Evolutionary conservation across 1,140 invertebrate species (phyloP).

Genomic region (Pygmarrhopalites habei): DNA sequence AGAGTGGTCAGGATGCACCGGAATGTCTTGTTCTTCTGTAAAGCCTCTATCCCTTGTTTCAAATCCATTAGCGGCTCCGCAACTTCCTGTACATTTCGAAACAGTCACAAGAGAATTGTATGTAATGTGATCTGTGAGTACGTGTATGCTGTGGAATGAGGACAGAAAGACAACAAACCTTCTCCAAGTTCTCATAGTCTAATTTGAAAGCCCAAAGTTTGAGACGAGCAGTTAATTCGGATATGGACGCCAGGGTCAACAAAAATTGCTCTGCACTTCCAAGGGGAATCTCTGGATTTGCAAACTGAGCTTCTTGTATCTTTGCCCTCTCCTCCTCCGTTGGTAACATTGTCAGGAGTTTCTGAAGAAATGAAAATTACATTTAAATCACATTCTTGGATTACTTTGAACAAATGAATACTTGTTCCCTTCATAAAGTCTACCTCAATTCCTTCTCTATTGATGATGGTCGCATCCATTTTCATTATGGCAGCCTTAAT

Average conservation of each 20-base stretch:
- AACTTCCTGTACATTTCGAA: no score
- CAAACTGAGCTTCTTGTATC: conserved; percentile 90
- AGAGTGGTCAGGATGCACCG: conserved; percentile 86
- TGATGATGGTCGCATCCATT: conserved; percentile 98
- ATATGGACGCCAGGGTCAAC: conserved; percentile 88
- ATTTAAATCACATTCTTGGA: no score
- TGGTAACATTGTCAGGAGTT: conserved; percentile 95
- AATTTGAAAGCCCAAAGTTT: conserved; percentile 98
- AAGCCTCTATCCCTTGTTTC: conserved; percentile 87
- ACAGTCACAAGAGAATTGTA: no score
- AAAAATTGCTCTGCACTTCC: conserved; percentile 98
- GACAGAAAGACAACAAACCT: no score
- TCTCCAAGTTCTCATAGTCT: conserved; percentile 94
- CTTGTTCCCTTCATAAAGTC: conserved; percentile 29
- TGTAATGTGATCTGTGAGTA: no score
- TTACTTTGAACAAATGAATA: no score
- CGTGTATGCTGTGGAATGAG: no score
- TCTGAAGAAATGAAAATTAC: conserved; percentile 50
- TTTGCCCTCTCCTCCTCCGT: conserved; percentile 91
- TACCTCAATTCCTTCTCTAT: conserved; percentile 92
- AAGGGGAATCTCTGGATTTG: conserved; percentile 88
- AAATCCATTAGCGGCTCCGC: conserved; percentile 97
- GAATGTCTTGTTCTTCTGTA: conserved; percentile 89
- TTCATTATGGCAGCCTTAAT: conserved; percentile 98
- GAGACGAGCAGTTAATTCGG: conserved; percentile 85